Base-by-base conservation (phyloP, 2,888 invertebrate genomes). In the Tetragnatha montana region DNA sequence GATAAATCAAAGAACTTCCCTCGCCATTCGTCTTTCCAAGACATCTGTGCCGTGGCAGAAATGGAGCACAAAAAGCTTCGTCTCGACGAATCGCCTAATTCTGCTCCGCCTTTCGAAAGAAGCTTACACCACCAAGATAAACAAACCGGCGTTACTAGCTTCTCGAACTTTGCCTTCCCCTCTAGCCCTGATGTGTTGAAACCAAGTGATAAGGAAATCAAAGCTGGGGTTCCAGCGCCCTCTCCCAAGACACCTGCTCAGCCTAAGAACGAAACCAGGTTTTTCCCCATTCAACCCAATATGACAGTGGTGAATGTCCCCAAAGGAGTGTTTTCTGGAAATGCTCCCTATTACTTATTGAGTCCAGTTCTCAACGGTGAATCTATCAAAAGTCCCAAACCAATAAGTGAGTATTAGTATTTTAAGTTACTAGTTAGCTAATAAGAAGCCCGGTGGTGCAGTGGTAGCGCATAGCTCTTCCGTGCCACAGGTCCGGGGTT, bases 21-120 rank as follows among this genome's bases (percentile, higher is more conserved):
- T 17, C 91, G 93, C 6, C 93, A 93, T 91, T 91, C 93, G 10
- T 94, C 94, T 14, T 93, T 93, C 91, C 93, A 94, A 86, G 93
- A 93, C 76, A 93, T 94, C 35, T 93, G 93, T 92, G 92, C 93
- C 87, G 93, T 93, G 3, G 93, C 93, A 10, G 93, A 93, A 85
- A 92, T 92, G n/a, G 94, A 93, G 80, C 91, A 93, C 75, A 91
- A 92, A 68, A 92, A 92, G 73, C 47, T 89, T 12, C 50, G 21
- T n/a, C 68, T 80, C 14, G 50, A 81, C 7, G 81, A 85, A 81
- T 76, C 60, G 73, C 70, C 81, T 0, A 81, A 85, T 71, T 89
- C 89, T 68, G 84, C 88, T 17, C 85, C 89, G 17, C 81, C 85
- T 12, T 81, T 81, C 71, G 81, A 85, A n/a, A 88, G 71, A 21